Percentiles rank a stretch among this genome's conserved stretches.
Evolutionary conservation across 1,140 invertebrate genomes (phyloP).

Genomic region (Nasonia vitripennis): DNA sequence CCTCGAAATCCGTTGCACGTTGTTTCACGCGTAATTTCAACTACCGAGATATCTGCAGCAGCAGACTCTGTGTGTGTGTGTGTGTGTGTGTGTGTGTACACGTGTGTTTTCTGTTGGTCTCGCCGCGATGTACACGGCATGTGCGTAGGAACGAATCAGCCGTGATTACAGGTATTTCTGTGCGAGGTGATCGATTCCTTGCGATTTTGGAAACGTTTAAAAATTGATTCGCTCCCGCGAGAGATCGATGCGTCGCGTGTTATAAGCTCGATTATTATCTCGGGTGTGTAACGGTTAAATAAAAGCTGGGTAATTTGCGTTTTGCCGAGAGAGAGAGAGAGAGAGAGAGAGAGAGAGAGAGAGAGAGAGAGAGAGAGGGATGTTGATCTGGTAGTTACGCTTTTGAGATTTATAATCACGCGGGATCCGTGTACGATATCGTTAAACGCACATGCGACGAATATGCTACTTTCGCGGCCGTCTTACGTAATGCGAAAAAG

Average conservation of each 20-base stretch:
- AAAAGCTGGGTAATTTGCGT: no score
- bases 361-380: no score
- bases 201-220: background rate
- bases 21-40: conserved; percentile 24
- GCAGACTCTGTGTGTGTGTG: no score
- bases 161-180: background rate
- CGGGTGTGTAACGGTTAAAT: no score
- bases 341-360: no score
- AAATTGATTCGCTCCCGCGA: background rate
- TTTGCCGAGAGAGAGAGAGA: no score
- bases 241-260: background rate
- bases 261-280: background rate
- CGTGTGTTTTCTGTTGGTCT: background rate
- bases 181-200: background rate
- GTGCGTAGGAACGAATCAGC: background rate
- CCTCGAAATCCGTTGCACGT: conserved; percentile 13
- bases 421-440: no score
- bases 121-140: background rate
- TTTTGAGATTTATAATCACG: no score
- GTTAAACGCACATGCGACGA: no score
- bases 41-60: background rate
- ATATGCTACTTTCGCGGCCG: no score
- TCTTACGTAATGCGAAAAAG: no score
- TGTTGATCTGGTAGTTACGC: no score
- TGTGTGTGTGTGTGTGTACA: background rate